Evolutionary conservation across 2,888 invertebrate genomes (phyloP).

Genomic region (Volucella inanis): DNA sequence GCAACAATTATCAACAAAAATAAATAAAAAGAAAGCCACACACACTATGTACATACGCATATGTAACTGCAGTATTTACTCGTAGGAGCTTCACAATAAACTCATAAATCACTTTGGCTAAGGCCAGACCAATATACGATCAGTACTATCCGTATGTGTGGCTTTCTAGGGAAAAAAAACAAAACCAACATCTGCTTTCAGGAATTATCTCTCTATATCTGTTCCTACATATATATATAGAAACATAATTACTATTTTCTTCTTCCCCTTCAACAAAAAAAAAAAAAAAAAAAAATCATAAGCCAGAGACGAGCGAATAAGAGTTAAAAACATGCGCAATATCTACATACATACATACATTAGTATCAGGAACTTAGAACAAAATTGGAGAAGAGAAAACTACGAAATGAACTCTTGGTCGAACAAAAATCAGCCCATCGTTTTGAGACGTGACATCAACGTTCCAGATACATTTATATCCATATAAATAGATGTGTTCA

Average conservation of each 20-base stretch:
- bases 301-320: constrained; percentile 17
- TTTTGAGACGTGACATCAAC: constrained; percentile 34
- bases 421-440: constrained; percentile 12
- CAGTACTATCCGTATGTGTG: no score
- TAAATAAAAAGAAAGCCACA: constrained; percentile 17
- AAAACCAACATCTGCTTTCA: constrained; percentile 36
- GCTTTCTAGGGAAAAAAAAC: constrained; percentile 1
- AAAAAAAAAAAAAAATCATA: background rate
- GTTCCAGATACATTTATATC: no score
- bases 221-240: background rate
- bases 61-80: no score
- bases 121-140: constrained; percentile 34
- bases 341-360: background rate
- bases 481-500: no score
- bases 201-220: constrained; percentile 26
- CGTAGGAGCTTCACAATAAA: constrained; percentile 30
- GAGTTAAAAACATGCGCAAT: background rate
- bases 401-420: background rate
- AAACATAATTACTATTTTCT: constrained; percentile 11
- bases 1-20: background rate
- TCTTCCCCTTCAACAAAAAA: background rate
- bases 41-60: background rate
- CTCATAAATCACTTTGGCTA: constrained; percentile 56
- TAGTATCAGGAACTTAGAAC: background rate
- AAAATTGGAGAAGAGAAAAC: background rate